phyloP scores from a whole-genome alignment of 92 coral and sea anemone genomes.

The Zoanthus solanderi region DNA sequence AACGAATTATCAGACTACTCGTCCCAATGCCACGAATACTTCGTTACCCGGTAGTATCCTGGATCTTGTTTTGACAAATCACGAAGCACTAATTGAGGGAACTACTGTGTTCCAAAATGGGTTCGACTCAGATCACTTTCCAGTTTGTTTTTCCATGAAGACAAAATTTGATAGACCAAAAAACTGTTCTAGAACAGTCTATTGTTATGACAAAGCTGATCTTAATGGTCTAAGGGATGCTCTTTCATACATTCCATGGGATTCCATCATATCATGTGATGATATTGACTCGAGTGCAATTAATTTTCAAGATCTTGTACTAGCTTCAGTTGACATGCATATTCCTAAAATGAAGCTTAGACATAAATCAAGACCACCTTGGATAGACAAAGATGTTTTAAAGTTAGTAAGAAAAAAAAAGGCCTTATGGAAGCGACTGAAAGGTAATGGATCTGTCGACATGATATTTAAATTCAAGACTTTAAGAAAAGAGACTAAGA shows the following conservation, averaged over 20 bases:
- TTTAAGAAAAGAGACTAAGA: slow-evolving; percentile 61
- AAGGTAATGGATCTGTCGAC: slow-evolving; percentile 52
- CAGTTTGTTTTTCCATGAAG: slow-evolving; percentile 53
- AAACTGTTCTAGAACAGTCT: slow-evolving; percentile 53
- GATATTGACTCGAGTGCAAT: slow-evolving; percentile 59
- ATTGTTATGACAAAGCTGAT: slow-evolving; percentile 57
- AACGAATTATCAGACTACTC: slow-evolving; percentile 41
- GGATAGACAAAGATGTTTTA: slow-evolving; percentile 64
- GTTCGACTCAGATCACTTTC: slow-evolving; percentile 56
- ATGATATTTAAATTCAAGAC: slow-evolving; percentile 54
- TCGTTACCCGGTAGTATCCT: slow-evolving; percentile 21
- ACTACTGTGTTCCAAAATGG: slow-evolving; percentile 37
- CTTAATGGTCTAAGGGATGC: slow-evolving; percentile 58
- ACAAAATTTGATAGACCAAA: slow-evolving; percentile 51
- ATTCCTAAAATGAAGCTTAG: slow-evolving; percentile 47
- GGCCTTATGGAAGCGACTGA: slow-evolving; percentile 61
- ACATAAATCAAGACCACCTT: slow-evolving; percentile 58
- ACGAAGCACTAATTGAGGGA: slow-evolving; percentile 49
- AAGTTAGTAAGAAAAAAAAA: slow-evolving; percentile 63
- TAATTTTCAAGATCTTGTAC: slow-evolving; percentile 32
- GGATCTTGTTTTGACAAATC: slow-evolving; percentile 49
- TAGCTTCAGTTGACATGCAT: slow-evolving; percentile 12
- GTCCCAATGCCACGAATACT: slow-evolving; percentile 20
- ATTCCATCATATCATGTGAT: slow-evolving; percentile 54
- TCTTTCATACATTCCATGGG: slow-evolving; percentile 58